Conservation (phyloP, 1,140 invertebrate genomes). For the Onthophagus taurus region DNA sequence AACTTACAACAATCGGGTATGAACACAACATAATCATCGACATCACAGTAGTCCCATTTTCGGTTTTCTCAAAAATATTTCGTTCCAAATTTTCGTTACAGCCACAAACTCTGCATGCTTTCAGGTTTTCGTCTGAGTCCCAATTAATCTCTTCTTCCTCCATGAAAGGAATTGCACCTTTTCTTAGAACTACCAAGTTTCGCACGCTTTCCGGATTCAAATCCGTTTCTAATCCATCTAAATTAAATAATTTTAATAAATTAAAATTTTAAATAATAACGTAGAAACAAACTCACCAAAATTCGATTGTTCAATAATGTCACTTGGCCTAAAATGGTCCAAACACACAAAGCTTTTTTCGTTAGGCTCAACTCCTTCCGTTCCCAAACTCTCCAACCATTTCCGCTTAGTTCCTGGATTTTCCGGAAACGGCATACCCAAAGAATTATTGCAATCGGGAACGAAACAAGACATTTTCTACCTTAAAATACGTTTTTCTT, state of each 20-base stretch:
- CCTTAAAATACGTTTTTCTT: no score
- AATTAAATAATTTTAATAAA: not conserved
- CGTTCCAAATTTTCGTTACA: not conserved
- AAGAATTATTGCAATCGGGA: constrained; percentile 27
- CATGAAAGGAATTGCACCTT: constrained; percentile 5
- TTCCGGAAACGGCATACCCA: constrained; percentile 27
- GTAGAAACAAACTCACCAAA: not conserved
- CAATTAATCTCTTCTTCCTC: not conserved
- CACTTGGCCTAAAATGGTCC: constrained; percentile 25
- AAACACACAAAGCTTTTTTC: constrained; percentile 27
- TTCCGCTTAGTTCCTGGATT: constrained; percentile 20
- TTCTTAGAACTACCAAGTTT: constrained; percentile 6
- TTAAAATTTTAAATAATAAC: no score
- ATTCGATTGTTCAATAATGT: constrained; percentile 11
- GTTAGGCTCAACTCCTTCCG: constrained; percentile 16
- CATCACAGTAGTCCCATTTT: constrained; percentile 10
- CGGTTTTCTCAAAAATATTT: constrained; percentile 5
- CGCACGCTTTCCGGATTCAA: not conserved
- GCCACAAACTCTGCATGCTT: constrained; percentile 11
- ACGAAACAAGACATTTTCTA: constrained; percentile 25
- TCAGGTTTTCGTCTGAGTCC: not conserved
- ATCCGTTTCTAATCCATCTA: not conserved
- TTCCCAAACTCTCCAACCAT: constrained; percentile 24
- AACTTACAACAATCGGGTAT: constrained; percentile 12
- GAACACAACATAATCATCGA: constrained; percentile 11